Percentiles rank a stretch among this genome's conserved stretches.
phyloP scores from a whole-genome alignment of 2,797 vertebrate species.

The Semaprochilodus insignis region DNA sequence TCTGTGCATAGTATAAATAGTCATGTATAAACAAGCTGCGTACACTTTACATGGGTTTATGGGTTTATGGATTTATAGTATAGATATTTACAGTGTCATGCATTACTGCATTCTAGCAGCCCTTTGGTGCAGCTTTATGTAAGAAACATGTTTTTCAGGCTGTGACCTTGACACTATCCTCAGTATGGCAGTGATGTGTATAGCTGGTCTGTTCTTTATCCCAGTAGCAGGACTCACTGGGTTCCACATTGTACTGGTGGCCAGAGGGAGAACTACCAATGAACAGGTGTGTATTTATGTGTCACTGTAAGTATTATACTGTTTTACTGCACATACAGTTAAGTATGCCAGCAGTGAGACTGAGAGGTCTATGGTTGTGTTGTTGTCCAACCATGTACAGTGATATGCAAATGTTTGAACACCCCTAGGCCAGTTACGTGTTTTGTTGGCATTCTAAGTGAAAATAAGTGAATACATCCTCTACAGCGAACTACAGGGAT shows the following conservation, averaged over 20 bases:
- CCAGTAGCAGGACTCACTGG: constrained; percentile 95
- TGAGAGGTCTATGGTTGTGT: not conserved
- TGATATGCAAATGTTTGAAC: too few relatives aligned
- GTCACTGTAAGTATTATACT: not conserved
- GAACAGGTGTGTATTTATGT: constrained; percentile 85
- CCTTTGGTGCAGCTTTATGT: not conserved
- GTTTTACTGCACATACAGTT: not conserved
- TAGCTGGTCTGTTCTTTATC: constrained; percentile 95
- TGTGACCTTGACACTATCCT: constrained; percentile 19
- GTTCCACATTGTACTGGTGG: constrained; percentile 96
- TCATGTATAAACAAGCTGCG: not conserved
- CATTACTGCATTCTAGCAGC: not conserved
- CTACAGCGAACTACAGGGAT: not conserved
- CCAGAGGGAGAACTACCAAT: constrained; percentile 96
- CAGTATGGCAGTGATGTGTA: constrained; percentile 97
- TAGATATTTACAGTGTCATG: not conserved
- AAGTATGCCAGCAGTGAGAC: not conserved
- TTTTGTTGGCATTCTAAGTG: too few relatives aligned
- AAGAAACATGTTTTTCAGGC: too few relatives aligned
- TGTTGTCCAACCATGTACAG: not conserved
- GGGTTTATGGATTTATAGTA: too few relatives aligned
- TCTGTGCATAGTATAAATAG: not conserved
- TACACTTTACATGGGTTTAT: not conserved
- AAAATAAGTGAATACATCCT: too few relatives aligned
- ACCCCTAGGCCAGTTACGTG: too few relatives aligned